Base-by-base conservation (phyloP, 37 sponge, comb jelly and placozoan species). In the Axinella damicornis region DNA sequence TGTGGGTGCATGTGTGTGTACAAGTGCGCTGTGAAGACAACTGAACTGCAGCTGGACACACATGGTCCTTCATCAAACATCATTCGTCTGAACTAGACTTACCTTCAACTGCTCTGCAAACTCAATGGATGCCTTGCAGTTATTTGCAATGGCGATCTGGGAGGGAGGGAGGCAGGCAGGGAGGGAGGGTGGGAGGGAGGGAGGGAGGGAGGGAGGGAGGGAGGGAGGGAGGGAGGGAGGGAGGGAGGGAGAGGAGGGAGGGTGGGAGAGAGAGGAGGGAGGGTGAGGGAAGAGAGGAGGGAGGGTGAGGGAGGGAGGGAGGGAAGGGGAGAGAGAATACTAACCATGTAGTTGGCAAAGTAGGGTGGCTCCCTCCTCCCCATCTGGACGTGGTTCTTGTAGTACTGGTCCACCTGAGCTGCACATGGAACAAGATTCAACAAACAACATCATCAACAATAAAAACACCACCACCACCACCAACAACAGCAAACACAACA, bases 81-180 rank as follows among this genome's bases (percentile, higher is more conserved):
- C n/a, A n/a, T n/a, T n/a, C n/a, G n/a, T 46, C 46, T 46, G 4
- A 9, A 12, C 9, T 9, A 12, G 9, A 46, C 46, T 25, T 16
- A 92, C 93, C 82, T 64, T 88, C 57, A 88, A 79, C 22, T 88
- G 87, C 1, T 85, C 79, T 0, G 87, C 28, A 38, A 88, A 93
- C 52, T 88, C 93, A 11, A 93, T 69, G 36, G 83, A 85, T 19
- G 81, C 54, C 28, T 66, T 34, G 53, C 93, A 93, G 78, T 80
- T 93, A 64, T 93, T 93, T 20, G 93, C 86, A 33, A 72, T 71
- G 21, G 93, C 89, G 53, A 93, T 92, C 92, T 92, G 62, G 2
- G 9, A 46, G 46, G 46, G 46, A 46, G 46, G 46, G 9, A 46
- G 46, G 9, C 4, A 46, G 46, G 4, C 46, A 46, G 46, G 56